phyloP scores from a whole-genome alignment of 2,888 invertebrate species.

The Gasteruption jaculator region DNA sequence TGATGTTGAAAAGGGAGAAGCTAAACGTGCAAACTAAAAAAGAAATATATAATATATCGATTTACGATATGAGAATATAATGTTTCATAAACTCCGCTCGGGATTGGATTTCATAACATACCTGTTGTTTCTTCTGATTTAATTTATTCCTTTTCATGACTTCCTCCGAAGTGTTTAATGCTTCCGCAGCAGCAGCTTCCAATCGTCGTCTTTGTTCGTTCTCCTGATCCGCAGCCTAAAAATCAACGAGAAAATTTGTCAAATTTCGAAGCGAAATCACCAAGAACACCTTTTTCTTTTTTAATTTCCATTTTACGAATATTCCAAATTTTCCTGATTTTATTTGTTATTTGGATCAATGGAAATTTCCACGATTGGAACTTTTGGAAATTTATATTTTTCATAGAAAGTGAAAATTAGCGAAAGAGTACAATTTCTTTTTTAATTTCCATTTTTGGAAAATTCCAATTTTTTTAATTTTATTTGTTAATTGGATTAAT shows the following conservation, averaged over 20 bases:
- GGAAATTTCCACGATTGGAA: no score
- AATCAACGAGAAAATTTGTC: conserved; percentile 19
- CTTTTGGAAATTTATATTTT: no score
- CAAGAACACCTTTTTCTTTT: no score
- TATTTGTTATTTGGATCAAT: no score
- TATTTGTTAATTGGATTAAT: no score
- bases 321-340: no score
- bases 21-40: conserved; percentile 14
- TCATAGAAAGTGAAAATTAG: no score
- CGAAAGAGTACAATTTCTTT: no score
- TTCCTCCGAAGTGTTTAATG: conserved; percentile 65
- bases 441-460: no score
- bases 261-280: not conserved
- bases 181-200: conserved; percentile 74
- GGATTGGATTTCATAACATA: conserved; percentile 54
- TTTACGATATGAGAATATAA: not conserved
- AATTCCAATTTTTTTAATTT: no score
- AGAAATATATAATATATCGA: no score
- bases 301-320: not conserved
- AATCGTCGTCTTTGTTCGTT: conserved; percentile 87
- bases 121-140: conserved; percentile 89
- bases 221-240: conserved; percentile 83
- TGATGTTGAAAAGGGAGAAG: not conserved
- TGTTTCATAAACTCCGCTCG: no score
- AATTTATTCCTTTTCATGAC: conserved; percentile 71